A percentile compares a stretch with the other conserved stretches of the same genome.
These are phyloP conservation scores for Pelochelys cantorii DNA, from an alignment of 2,797 vertebrate species.

Conservation along the genomic window DNA sequence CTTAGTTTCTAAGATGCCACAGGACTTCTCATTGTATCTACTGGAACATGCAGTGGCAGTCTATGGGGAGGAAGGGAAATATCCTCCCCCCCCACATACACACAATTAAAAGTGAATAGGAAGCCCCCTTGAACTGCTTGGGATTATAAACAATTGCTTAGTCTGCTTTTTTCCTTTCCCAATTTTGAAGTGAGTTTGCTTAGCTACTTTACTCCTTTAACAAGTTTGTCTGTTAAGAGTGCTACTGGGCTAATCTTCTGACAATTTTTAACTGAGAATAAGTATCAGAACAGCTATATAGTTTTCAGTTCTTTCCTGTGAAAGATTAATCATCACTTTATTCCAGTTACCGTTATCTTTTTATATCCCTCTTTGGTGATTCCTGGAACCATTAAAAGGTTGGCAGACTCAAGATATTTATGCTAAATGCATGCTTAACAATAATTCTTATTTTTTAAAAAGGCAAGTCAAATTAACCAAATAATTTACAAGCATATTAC, in stretches of 20 bases:
- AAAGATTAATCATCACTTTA: neutral
- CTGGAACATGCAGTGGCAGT: too few relatives aligned
- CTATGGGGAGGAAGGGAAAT: neutral
- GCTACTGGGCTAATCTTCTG: neutral
- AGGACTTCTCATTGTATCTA: too few relatives aligned
- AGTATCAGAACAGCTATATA: neutral
- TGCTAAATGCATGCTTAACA: neutral
- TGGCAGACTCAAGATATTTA: neutral
- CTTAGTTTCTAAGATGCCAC: too few relatives aligned
- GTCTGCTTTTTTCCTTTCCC: neutral
- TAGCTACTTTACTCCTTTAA: neutral
- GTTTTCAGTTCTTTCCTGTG: neutral
- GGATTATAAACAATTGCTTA: neutral
- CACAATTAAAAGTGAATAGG: neutral
- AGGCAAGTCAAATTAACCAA: neutral
- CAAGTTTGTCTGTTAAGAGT: constrained; percentile 13
- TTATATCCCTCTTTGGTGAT: neutral
- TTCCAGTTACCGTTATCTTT: neutral
- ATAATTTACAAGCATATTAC: neutral
- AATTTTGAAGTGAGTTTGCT: constrained; percentile 13
- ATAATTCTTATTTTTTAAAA: neutral
- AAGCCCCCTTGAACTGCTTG: neutral
- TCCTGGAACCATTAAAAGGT: constrained; percentile 15
- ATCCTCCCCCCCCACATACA: neutral
- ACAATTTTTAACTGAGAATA: neutral